phyloP scores from a whole-genome alignment of 1,140 invertebrate species.

The Elymnias hypermnestra region DNA sequence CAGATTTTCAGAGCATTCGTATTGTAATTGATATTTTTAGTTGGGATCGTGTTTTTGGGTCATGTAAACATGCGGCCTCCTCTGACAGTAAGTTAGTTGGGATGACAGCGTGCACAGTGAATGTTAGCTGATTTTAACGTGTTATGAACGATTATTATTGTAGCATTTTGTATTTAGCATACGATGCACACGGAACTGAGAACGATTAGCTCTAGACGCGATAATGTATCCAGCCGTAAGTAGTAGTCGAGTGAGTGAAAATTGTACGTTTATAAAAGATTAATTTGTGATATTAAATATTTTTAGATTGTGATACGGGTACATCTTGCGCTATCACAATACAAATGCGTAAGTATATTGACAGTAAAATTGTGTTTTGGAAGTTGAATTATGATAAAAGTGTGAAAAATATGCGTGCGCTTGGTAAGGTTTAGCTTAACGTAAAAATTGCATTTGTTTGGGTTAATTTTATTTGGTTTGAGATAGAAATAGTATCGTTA shows the following conservation, averaged over 20 bases:
- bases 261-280: slow-evolving; percentile 11
- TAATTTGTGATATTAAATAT: slow-evolving; percentile 46
- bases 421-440: background rate
- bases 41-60: slow-evolving; percentile 71
- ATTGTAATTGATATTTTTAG: slow-evolving; percentile 75
- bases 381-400: background rate
- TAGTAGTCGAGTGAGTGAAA: slow-evolving; percentile 32
- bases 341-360: slow-evolving; percentile 66
- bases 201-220: slow-evolving; percentile 55
- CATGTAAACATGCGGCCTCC: slow-evolving; percentile 60
- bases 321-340: slow-evolving; percentile 69
- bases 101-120: slow-evolving; percentile 55
- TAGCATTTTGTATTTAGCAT: slow-evolving; percentile 9
- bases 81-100: slow-evolving; percentile 64
- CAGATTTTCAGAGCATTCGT: slow-evolving; percentile 47
- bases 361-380: background rate
- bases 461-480: too few species aligned
- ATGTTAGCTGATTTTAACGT: slow-evolving; percentile 50
- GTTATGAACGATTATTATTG: slow-evolving; percentile 40
- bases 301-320: slow-evolving; percentile 70
- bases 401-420: background rate
- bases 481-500: too few species aligned
- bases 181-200: slow-evolving; percentile 58
- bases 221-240: slow-evolving; percentile 66
- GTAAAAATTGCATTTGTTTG: background rate